phyloP scores from a whole-genome alignment of 2,888 invertebrate species.

The Galerucella pusilla region DNA sequence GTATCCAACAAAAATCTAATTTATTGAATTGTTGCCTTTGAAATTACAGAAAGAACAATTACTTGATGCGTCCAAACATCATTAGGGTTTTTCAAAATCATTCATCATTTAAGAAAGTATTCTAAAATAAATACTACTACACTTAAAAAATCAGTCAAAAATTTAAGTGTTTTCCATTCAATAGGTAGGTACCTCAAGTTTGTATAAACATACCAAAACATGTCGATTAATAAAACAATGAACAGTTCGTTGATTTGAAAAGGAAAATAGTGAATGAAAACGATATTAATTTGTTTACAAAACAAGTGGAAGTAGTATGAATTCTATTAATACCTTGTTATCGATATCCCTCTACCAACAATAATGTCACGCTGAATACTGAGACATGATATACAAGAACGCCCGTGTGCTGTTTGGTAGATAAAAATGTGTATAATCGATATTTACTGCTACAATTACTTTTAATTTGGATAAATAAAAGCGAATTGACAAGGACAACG shows the following conservation, averaged over 20 bases:
- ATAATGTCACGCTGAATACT: conserved; percentile 11
- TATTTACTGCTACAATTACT: conserved; percentile 37
- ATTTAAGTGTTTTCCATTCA: too few relatives aligned
- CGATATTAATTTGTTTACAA: conserved; percentile 1
- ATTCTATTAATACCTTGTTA: conserved; percentile 16
- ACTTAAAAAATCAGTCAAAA: too few relatives aligned
- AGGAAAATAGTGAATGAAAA: not conserved
- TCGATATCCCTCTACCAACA: conserved; percentile 10
- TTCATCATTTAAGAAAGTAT: too few relatives aligned
- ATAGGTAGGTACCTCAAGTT: too few relatives aligned
- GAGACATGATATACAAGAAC: conserved; percentile 32
- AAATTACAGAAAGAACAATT: too few relatives aligned
- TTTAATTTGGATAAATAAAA: conserved; percentile 33
- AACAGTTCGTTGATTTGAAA: conserved; percentile 11
- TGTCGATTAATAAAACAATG: not conserved
- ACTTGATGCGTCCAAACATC: too few relatives aligned
- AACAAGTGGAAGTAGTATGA: not conserved
- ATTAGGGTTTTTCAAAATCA: too few relatives aligned
- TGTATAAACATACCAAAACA: not conserved
- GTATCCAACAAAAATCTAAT: too few relatives aligned
- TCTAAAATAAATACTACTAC: too few relatives aligned
- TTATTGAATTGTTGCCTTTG: too few relatives aligned
- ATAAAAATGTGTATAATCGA: conserved; percentile 39
- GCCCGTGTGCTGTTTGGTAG: conserved; percentile 34
- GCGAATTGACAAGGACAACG: conserved; percentile 28